Percentiles rank a stretch among this genome's conserved stretches.
These are phyloP conservation scores for Nomada hirtipes DNA, from an alignment of 2,888 invertebrate species.

Conservation along the genomic window DNA sequence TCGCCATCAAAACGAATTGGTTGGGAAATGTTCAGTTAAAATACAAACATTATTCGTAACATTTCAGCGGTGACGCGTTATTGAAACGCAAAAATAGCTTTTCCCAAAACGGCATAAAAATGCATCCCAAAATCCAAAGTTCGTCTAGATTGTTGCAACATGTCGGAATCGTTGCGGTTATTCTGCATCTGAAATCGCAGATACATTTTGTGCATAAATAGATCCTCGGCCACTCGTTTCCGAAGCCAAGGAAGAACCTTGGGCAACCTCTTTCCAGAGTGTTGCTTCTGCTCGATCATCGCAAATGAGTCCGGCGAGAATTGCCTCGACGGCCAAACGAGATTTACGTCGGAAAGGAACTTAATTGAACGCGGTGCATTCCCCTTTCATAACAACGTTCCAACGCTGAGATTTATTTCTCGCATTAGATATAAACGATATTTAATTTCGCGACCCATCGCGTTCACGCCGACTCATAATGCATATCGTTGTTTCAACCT, in stretches of 20 bases:
- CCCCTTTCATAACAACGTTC: slow-evolving; percentile 51
- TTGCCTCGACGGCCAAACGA: slow-evolving; percentile 45
- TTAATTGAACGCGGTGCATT: slow-evolving; percentile 42
- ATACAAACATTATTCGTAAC: too few relatives aligned
- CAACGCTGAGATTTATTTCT: slow-evolving; percentile 48
- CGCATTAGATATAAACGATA: slow-evolving; percentile 30
- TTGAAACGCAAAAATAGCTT: too few relatives aligned
- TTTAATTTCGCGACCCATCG: slow-evolving; percentile 34
- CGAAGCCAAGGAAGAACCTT: not conserved
- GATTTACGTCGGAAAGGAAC: slow-evolving; percentile 53
- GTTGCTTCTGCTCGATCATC: slow-evolving; percentile 22
- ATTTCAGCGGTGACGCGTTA: too few relatives aligned
- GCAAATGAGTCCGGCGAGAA: slow-evolving; percentile 53
- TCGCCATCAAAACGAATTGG: too few relatives aligned
- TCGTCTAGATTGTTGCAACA: too few relatives aligned
- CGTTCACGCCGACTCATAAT: not conserved
- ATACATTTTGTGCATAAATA: slow-evolving; percentile 4
- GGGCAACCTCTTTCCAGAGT: slow-evolving; percentile 2
- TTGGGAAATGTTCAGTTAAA: too few relatives aligned
- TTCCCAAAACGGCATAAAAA: too few relatives aligned
- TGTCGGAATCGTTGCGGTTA: too few relatives aligned
- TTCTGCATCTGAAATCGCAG: too few relatives aligned
- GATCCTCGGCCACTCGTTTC: slow-evolving; percentile 1
- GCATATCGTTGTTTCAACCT: not conserved
- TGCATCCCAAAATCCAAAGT: too few relatives aligned